Evolutionary conservation across 2,113 vertebrate species (phyloP), one percentile per base, ranked within the genome.

Genomic region (Perca schrenkii): DNA sequence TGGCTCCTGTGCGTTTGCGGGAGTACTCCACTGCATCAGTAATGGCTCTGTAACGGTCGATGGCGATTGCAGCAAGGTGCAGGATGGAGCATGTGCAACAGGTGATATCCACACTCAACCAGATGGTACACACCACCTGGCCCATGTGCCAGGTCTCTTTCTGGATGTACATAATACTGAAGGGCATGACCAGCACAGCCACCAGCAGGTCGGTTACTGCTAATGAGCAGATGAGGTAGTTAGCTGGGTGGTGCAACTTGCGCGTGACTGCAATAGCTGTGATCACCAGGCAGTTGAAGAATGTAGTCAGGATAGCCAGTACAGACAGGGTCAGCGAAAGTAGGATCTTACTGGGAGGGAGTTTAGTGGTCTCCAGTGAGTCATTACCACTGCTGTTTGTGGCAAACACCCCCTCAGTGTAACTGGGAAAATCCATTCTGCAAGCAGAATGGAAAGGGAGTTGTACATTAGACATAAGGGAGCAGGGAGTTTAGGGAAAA

Each of bases 51-150:
- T 99, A 99, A 2, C 98, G 95, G 92, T 99, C 98, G 85, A 99
- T 90, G 68, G 98, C 98, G 0, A 99, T 99, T 1, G 97, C 97
- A 0, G 98, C 96, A 13, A 99, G 97, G 75, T 99, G 98, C 68
- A 99, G 80, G 90, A 99, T 99, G 81, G 98, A 99, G 72, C 98
- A 99, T 0, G 98, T 99, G 93, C 98, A 99, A 84, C 98, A 99
- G 0, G 97, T 98, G 60, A 99, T 96, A 78, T 99, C 98, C 71
- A 99, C 96, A 0, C 97, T 98, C 77, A 99, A 92, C 97, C 97
- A 99, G 57, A 99, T 94, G 88, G 98, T 97, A 77, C 98, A 99
- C 84, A 97, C 94, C 65, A 96, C 96, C 88, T 97, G 95, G 2
- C 98, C 98, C 97, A 99, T 98, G 58, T 97, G 92, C 98, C 98